These are phyloP conservation scores for Chrysemys picta DNA, from an alignment of 2,113 vertebrate genomes.

Conservation along the genomic window DNA sequence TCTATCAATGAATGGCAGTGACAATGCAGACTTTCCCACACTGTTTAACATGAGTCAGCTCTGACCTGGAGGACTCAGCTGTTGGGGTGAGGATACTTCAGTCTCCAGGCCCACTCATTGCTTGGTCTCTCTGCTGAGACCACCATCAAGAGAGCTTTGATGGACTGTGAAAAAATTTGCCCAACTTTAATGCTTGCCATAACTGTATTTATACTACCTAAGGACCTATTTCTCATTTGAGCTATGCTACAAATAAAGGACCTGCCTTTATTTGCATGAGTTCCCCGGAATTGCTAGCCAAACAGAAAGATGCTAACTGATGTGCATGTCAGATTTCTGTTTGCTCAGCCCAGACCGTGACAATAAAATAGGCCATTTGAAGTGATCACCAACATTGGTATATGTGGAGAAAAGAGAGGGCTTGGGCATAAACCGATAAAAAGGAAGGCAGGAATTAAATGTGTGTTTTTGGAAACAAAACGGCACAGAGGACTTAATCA, in stretches of 20 bases:
- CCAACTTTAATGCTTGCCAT: not conserved
- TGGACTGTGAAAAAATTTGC: not conserved
- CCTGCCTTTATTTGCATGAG: not conserved
- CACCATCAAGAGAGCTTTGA: not conserved
- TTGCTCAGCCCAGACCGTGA: not conserved
- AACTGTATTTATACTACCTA: not conserved
- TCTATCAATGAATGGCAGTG: not conserved
- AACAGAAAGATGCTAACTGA: not conserved
- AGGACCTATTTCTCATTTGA: not conserved
- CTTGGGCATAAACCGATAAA: not conserved
- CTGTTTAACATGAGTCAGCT: not conserved
- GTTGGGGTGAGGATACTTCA: not conserved
- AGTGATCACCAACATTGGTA: not conserved
- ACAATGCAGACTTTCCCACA: not conserved
- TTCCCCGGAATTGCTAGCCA: constrained; percentile 16
- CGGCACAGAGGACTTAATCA: constrained; percentile 7
- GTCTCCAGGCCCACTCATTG: not conserved
- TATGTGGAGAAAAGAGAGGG: not conserved
- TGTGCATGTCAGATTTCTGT: not conserved
- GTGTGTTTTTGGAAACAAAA: not conserved
- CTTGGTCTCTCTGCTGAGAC: not conserved
- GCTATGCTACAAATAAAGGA: not conserved
- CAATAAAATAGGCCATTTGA: not conserved
- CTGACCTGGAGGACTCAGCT: not conserved
- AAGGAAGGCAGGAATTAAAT: not conserved